phyloP scores from a whole-genome alignment of 2,113 vertebrate genomes.

The Cyprinodon brontotheroides region DNA sequence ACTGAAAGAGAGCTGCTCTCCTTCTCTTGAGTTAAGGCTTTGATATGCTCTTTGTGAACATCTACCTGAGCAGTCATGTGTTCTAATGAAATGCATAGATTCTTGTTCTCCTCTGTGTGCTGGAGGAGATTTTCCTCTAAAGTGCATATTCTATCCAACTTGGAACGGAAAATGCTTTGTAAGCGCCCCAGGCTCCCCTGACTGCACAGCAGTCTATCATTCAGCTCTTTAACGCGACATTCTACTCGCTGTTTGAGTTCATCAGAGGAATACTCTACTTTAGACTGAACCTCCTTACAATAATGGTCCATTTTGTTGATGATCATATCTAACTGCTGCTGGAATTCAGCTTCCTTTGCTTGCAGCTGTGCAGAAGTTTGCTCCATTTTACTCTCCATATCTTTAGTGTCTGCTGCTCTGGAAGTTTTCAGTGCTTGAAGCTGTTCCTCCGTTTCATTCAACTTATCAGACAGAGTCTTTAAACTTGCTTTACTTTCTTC shows the following conservation, averaged over 20 bases:
- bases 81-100: slow-evolving; percentile 81
- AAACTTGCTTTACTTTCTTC: slow-evolving; percentile 79
- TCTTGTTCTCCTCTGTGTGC: slow-evolving; percentile 77
- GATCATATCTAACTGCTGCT: slow-evolving; percentile 70
- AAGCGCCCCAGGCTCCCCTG: slow-evolving; percentile 76
- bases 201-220: slow-evolving; percentile 77
- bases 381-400: slow-evolving; percentile 79
- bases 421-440: slow-evolving; percentile 74
- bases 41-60: slow-evolving; percentile 82
- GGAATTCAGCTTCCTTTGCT: slow-evolving; percentile 79
- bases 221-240: slow-evolving; percentile 72
- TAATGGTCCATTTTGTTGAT: slow-evolving; percentile 73
- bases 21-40: slow-evolving; percentile 84
- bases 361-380: slow-evolving; percentile 71
- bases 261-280: slow-evolving; percentile 75
- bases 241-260: slow-evolving; percentile 81
- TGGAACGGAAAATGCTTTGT: slow-evolving; percentile 77
- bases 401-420: slow-evolving; percentile 77
- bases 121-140: slow-evolving; percentile 84
- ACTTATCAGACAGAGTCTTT: slow-evolving; percentile 68
- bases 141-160: slow-evolving; percentile 75
- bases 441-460: slow-evolving; percentile 79
- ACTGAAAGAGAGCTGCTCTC: slow-evolving; percentile 82
- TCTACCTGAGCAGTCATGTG: slow-evolving; percentile 82
- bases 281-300: slow-evolving; percentile 77